A percentile compares a stretch with the other conserved stretches of the same genome.
Evolutionary conservation across 1,140 invertebrate genomes (phyloP).

Genomic region (Leptonema lineaticorne): DNA sequence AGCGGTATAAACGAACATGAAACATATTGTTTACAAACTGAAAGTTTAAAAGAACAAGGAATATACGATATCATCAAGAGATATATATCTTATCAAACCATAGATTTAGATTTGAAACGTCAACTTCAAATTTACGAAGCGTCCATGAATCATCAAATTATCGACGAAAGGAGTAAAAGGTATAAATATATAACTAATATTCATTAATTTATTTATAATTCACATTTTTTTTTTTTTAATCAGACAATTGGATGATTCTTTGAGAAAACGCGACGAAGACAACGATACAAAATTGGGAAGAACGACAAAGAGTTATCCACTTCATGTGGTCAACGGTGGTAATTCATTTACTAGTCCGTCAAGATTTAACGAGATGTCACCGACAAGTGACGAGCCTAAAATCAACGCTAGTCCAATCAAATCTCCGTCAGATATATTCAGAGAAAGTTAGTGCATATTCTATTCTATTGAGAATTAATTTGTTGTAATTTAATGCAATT

Average conservation of each 20-base stretch:
- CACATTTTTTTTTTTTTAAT: conserved; percentile 37
- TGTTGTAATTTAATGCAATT: background rate
- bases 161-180: conserved; percentile 52
- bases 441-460: conserved; percentile 29
- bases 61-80: conserved; percentile 90
- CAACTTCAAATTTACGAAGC: conserved; percentile 96
- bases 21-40: conserved; percentile 97
- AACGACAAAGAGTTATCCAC: background rate
- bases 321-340: conserved; percentile 22
- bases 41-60: conserved; percentile 93
- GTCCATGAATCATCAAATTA: conserved; percentile 87
- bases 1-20: conserved; percentile 96
- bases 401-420: conserved; percentile 52
- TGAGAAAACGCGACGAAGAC: conserved; percentile 64
- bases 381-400: conserved; percentile 57
- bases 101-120: conserved; percentile 88
- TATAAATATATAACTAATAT: background rate
- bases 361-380: conserved; percentile 29
- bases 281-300: background rate
- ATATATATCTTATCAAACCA: conserved; percentile 91
- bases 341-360: conserved; percentile 14
- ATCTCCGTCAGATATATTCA: conserved; percentile 40
- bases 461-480: too few relatives aligned
- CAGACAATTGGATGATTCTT: conserved; percentile 74
- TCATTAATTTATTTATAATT: background rate